A percentile compares a stretch with the other conserved stretches of the same genome.
Conservation (phyloP, 2,113 vertebrate species). For the Myanophis thanlyinensis region DNA sequence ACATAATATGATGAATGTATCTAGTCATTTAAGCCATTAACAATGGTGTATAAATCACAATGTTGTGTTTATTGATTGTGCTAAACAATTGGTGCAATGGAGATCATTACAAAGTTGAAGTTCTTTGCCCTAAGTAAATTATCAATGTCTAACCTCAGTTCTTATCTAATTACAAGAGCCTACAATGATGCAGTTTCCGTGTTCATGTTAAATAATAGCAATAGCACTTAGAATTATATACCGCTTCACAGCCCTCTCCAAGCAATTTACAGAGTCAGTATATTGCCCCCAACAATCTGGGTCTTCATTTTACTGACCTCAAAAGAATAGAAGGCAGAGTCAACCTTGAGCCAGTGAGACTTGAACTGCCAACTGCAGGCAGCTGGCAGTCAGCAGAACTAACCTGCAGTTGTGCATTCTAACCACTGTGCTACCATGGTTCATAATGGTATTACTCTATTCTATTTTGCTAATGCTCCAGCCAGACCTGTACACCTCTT, state of each 20-base stretch:
- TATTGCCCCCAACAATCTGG: no score
- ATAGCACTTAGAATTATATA: no score
- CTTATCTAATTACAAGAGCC: neutral
- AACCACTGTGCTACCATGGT: no score
- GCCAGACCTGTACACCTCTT: neutral
- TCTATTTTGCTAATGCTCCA: neutral
- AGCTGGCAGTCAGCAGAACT: no score
- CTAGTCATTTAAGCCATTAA: neutral
- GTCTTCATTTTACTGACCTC: no score
- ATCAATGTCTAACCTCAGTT: neutral
- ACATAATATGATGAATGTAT: neutral
- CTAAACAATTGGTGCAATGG: neutral
- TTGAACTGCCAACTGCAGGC: no score
- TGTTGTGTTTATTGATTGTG: neutral
- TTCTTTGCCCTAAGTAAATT: neutral
- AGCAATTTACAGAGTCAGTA: no score
- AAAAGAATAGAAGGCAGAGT: no score
- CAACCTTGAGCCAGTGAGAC: no score
- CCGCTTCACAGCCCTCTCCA: no score
- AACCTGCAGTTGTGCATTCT: no score
- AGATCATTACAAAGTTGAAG: neutral
- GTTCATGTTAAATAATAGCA: neutral
- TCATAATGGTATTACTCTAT: neutral
- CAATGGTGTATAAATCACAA: neutral
- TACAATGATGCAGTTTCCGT: neutral